Evolutionary conservation across 2,797 vertebrate species (phyloP).

Genomic region (Eupleurogrammus muticus): DNA sequence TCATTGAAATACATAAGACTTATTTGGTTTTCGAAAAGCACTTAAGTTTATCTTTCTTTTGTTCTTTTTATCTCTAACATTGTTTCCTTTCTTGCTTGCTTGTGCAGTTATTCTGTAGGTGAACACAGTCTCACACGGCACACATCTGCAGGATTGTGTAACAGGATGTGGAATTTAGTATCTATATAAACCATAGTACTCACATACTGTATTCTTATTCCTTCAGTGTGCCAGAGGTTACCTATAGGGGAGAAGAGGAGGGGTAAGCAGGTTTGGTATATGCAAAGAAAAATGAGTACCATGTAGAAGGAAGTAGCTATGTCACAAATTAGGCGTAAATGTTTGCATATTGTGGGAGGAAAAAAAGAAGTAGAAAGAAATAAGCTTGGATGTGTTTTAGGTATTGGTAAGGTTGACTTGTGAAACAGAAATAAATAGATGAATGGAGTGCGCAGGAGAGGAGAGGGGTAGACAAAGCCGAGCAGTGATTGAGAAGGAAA

Average conservation of each 20-base stretch:
- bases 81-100: constrained; percentile 2
- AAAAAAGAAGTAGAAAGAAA: constrained; percentile 17
- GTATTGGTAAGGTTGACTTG: constrained; percentile 24
- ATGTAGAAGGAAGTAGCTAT: constrained; percentile 27
- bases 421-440: constrained; percentile 45
- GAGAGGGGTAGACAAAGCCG: constrained; percentile 60
- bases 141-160: constrained; percentile 68
- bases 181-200: constrained; percentile 45
- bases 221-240: constrained; percentile 20
- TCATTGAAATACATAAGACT: constrained; percentile 15
- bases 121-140: constrained; percentile 36
- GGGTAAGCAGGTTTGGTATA: constrained; percentile 26
- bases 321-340: constrained; percentile 37
- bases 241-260: constrained; percentile 16
- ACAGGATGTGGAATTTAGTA: constrained; percentile 64
- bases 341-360: constrained; percentile 37
- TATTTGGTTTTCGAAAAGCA: constrained; percentile 16
- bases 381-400: constrained; percentile 4
- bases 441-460: constrained; percentile 32
- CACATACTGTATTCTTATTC: constrained; percentile 41
- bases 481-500: constrained; percentile 63
- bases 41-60: not conserved
- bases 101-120: constrained; percentile 22
- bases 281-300: constrained; percentile 31
- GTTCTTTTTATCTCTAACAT: constrained; percentile 10